These are phyloP conservation scores for Lepidurus couesii DNA, from an alignment of 1,140 invertebrate species.

Conservation along the genomic window DNA sequence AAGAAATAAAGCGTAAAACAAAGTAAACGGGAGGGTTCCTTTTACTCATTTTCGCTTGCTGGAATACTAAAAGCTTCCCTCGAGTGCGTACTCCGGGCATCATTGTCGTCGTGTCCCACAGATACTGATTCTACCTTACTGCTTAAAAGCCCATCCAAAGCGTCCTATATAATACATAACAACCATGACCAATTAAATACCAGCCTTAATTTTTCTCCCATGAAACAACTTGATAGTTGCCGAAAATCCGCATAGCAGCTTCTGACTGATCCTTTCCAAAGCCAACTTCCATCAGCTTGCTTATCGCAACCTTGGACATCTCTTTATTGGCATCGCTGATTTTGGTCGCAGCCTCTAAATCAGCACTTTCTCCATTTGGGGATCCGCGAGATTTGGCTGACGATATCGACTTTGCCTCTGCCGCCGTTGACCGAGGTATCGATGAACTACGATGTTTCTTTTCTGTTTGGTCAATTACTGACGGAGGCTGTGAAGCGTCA, in stretches of 20 bases:
- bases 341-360: neutral
- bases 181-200: neutral
- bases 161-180: neutral
- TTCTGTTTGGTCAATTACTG: neutral
- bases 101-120: neutral
- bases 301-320: neutral
- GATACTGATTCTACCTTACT: neutral
- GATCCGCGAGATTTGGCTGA: neutral
- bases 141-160: neutral
- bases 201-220: neutral
- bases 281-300: neutral
- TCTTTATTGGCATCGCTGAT: neutral
- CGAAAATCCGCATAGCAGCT: neutral
- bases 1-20: neutral
- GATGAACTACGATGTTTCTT: neutral
- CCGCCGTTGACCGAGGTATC: neutral
- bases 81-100: neutral
- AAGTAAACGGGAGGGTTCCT: neutral
- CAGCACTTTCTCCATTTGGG: neutral
- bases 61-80: neutral
- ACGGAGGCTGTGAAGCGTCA: neutral
- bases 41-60: neutral
- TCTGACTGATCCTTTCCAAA: neutral
- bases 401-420: neutral
- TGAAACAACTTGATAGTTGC: neutral